Percentiles rank a stretch among this genome's conserved stretches.
Conservation (phyloP, 2,888 invertebrate genomes). For the Campopleginae sp. region DNA sequence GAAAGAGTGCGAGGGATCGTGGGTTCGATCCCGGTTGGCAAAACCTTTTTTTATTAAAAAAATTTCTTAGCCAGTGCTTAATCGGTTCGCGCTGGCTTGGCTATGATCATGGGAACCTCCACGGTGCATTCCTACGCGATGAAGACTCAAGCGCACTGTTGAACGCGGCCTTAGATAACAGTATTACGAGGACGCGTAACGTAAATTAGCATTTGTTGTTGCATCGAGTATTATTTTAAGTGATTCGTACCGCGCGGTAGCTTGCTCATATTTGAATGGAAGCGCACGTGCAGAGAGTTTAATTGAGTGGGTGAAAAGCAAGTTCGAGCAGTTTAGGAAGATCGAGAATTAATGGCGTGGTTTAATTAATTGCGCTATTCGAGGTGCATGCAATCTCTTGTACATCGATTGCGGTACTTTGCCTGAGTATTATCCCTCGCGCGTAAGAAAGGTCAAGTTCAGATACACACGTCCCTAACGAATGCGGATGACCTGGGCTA, state of each 20-base stretch:
- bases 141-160: conserved; percentile 26
- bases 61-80: conserved; percentile 8
- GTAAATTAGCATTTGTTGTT: conserved; percentile 24
- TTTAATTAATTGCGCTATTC: conserved; percentile 45
- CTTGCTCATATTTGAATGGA: conserved; percentile 19
- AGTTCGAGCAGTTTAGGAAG: conserved; percentile 14
- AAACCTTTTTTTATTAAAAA: conserved; percentile 25
- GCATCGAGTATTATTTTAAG: background rate
- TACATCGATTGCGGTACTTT: conserved; percentile 56
- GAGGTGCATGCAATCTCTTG: conserved; percentile 13
- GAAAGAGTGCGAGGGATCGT: conserved; percentile 31
- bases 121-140: conserved; percentile 49
- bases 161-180: conserved; percentile 48
- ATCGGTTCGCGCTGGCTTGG: conserved; percentile 23
- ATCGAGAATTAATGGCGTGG: conserved; percentile 3
- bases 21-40: conserved; percentile 52
- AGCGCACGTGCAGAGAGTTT: conserved; percentile 26
- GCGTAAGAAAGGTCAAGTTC: conserved; percentile 22
- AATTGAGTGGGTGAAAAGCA: conserved; percentile 34
- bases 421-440: conserved; percentile 6
- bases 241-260: conserved; percentile 12
- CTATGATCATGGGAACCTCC: conserved; percentile 51
- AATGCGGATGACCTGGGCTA: conserved; percentile 42
- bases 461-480: conserved; percentile 18
- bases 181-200: conserved; percentile 41